Evolutionary conservation across 2,113 vertebrate species (phyloP).

Genomic region (Charadrius vociferus): DNA sequence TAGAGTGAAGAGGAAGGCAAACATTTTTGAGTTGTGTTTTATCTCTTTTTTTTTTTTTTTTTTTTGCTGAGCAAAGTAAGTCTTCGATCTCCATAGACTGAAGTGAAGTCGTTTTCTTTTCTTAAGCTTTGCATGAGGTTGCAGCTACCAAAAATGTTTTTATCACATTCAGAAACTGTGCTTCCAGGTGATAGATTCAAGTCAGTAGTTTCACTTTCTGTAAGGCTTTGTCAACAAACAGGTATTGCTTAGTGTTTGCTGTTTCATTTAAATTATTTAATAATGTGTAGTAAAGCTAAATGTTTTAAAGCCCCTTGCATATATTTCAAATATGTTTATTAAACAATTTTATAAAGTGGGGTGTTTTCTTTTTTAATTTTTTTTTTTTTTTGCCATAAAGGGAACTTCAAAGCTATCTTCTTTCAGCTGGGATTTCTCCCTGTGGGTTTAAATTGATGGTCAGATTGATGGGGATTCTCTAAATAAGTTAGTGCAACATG

Average conservation of each 20-base stretch:
- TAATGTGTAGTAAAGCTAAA: neutral
- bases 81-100: neutral
- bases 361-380: neutral
- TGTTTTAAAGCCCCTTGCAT: neutral
- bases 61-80: neutral
- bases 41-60: fast-evolving
- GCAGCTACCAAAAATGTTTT: neutral
- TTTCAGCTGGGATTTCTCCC: neutral
- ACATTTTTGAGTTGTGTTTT: neutral
- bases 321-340: neutral
- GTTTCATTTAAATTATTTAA: neutral
- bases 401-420: neutral
- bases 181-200: neutral
- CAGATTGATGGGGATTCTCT: neutral
- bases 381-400: neutral
- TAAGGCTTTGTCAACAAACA: neutral
- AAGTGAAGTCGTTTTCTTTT: neutral
- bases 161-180: neutral
- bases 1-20: neutral
- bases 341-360: neutral
- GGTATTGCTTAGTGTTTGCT: neutral
- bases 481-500: neutral
- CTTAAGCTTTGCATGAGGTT: neutral
- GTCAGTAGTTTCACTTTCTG: neutral
- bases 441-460: neutral